Evolutionary conservation across 2,888 invertebrate genomes (phyloP).

Genomic region (Agriopis leucophaearia): DNA sequence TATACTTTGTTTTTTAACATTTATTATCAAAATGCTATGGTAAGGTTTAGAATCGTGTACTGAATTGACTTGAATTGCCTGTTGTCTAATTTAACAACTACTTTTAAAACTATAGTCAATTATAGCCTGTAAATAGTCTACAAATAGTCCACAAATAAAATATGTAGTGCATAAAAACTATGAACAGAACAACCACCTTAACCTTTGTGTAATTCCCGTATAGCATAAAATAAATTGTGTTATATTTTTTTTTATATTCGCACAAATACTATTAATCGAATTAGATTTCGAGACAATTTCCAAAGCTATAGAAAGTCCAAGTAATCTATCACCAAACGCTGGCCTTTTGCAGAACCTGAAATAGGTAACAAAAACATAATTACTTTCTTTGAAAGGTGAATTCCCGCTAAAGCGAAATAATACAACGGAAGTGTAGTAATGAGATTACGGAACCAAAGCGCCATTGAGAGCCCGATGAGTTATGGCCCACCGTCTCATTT

Average conservation of each 20-base stretch:
- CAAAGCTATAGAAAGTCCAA: not conserved
- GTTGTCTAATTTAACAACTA: no score
- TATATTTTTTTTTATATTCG: not conserved
- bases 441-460: constrained; percentile 70
- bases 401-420: constrained; percentile 50
- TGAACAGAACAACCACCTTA: no score
- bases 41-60: no score
- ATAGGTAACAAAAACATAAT: constrained; percentile 36
- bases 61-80: no score
- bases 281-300: not conserved
- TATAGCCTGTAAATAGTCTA: no score
- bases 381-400: constrained; percentile 13
- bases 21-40: no score
- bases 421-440: constrained; percentile 62
- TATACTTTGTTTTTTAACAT: no score
- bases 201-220: no score
- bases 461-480: constrained; percentile 71
- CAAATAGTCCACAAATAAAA: no score
- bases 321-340: constrained; percentile 1
- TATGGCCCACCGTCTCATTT: constrained; percentile 62
- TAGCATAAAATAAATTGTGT: no score
- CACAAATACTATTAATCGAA: not conserved
- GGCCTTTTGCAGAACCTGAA: not conserved
- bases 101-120: no score
- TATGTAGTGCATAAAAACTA: no score